Percentiles rank a stretch among this genome's conserved stretches.
Conservation (phyloP, 1,140 invertebrate genomes). For the Drosophila prosaltans region DNA sequence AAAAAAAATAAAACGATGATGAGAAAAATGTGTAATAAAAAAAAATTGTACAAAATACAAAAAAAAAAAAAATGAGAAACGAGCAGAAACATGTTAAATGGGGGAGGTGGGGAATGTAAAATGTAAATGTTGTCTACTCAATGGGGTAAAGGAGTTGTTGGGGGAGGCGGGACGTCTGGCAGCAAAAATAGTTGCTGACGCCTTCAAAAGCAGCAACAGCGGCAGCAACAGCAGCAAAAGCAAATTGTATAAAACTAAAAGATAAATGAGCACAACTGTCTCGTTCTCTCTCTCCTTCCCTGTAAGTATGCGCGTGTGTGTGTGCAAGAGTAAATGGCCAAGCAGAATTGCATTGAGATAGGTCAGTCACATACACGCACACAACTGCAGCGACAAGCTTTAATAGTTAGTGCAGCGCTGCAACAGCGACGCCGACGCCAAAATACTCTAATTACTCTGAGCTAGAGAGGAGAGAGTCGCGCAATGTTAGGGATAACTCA, state of each 20-base stretch:
- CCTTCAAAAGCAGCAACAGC: slow-evolving; percentile 32
- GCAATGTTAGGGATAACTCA: background rate
- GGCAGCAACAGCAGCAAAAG: slow-evolving; percentile 23
- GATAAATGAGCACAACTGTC: slow-evolving; percentile 72
- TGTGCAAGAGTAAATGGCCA: slow-evolving; percentile 52
- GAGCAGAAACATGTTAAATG: slow-evolving; percentile 58
- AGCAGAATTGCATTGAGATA: slow-evolving; percentile 81
- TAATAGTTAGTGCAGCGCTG: slow-evolving; percentile 38
- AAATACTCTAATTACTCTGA: slow-evolving; percentile 69
- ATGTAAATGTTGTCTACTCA: slow-evolving; percentile 66
- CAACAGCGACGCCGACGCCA: slow-evolving; percentile 25
- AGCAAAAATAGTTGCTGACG: slow-evolving; percentile 36
- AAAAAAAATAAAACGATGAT: slow-evolving; percentile 25
- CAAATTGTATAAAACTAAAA: slow-evolving; percentile 69
- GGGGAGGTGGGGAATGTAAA: slow-evolving; percentile 58
- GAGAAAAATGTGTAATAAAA: slow-evolving; percentile 11
- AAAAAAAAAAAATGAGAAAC: slow-evolving; percentile 33
- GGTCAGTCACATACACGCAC: slow-evolving; percentile 76
- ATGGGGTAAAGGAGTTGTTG: slow-evolving; percentile 28
- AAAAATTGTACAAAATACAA: slow-evolving; percentile 25
- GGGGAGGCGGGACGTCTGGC: slow-evolving; percentile 1
- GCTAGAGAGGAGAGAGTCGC: slow-evolving; percentile 23
- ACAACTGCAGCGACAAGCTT: slow-evolving; percentile 58
- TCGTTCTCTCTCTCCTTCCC: slow-evolving; percentile 13
- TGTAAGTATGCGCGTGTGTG: slow-evolving; percentile 22